Evolutionary conservation across 1,140 invertebrate genomes (phyloP), one percentile per base, ranked within the genome.

Genomic region (Pseudomyrmex pallidus): DNA sequence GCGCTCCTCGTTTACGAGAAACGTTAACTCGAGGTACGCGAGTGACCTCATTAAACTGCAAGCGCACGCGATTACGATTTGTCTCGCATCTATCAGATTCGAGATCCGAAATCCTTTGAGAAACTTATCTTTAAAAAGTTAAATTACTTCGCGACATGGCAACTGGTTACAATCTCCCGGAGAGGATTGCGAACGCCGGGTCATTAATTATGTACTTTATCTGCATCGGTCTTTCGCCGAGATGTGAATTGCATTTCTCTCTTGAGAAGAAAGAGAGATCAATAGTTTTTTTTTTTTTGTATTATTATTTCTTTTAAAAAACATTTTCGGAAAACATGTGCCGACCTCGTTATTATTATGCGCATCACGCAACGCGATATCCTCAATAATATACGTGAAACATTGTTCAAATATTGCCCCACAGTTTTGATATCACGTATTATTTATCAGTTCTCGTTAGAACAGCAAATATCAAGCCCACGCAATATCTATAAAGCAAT

Each of bases 361-460:
- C 35, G 35, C 35, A 35, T 5, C 5, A 7, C 35, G 35, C 35
- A 35, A 35, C 5, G 35, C 35, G 35, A 35, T 7, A 59, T 70
- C 15, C 22, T 78, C 35, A 59, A 78, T 78, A 52, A 57, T 68
- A 77, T 17, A 15, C 48, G 46, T 46, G 35, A 67, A 77, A 78
- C 48, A 57, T 25, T 66, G 22, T 15, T 9, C 44, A 12, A 12
- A 57, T 48, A 50, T 20, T 17, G 48, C 0, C 35, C 54, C 25
- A 17, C 64, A 57, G 52, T 46, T 20, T 25, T 20, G 48, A 52
- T 44, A 72, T 25, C 44, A 61, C 72, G 57, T 80, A 72, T 80
- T 80, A 80, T 80, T 61, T 70, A 67, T 77, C 67, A 66, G 67
- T 77, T 57, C 57, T 80, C 66, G 61, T 80, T 80, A 78, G 52